Evolutionary conservation across 2,797 vertebrate genomes (phyloP).

Genomic region (Betta splendens): DNA sequence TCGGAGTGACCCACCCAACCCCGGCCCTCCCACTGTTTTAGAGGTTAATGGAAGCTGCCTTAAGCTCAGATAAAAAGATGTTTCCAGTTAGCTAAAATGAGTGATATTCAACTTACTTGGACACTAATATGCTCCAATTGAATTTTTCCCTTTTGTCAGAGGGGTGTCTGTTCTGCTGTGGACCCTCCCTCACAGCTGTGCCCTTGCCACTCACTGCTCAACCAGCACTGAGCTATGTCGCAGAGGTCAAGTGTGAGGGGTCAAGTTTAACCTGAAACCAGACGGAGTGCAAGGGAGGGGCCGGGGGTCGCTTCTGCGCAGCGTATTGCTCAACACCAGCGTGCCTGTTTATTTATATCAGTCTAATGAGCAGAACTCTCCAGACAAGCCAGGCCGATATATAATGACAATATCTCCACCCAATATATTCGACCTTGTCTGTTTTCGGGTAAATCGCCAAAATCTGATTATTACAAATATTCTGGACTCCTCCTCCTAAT

Average conservation of each 20-base stretch:
- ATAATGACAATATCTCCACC: too few relatives aligned
- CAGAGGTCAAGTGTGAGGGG: constrained; percentile 78
- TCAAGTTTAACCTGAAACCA: constrained; percentile 81
- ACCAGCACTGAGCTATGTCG: constrained; percentile 56
- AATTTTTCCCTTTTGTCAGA: constrained; percentile 77
- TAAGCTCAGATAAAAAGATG: constrained; percentile 69
- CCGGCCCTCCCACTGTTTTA: constrained; percentile 61
- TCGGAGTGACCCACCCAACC: constrained; percentile 57
- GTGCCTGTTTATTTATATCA: constrained; percentile 30
- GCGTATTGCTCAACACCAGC: constrained; percentile 30
- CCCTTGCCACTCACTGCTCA: constrained; percentile 60
- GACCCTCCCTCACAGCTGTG: constrained; percentile 78
- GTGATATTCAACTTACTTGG: constrained; percentile 77
- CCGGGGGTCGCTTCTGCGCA: constrained; percentile 40
- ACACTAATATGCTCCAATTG: constrained; percentile 78
- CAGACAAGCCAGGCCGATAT: too few relatives aligned
- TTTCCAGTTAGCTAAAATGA: constrained; percentile 78
- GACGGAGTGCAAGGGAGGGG: constrained; percentile 41
- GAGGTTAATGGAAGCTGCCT: constrained; percentile 78
- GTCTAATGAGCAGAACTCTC: background rate
- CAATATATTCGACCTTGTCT: too few relatives aligned
- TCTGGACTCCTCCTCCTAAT: too few relatives aligned
- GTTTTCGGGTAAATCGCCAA: too few relatives aligned
- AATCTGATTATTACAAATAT: too few relatives aligned
- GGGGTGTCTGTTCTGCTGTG: constrained; percentile 63